A percentile compares a stretch with the other conserved stretches of the same genome.
These are phyloP conservation scores for Mechanitis mazaeus DNA, from an alignment of 2,888 invertebrate species.

Conservation along the genomic window DNA sequence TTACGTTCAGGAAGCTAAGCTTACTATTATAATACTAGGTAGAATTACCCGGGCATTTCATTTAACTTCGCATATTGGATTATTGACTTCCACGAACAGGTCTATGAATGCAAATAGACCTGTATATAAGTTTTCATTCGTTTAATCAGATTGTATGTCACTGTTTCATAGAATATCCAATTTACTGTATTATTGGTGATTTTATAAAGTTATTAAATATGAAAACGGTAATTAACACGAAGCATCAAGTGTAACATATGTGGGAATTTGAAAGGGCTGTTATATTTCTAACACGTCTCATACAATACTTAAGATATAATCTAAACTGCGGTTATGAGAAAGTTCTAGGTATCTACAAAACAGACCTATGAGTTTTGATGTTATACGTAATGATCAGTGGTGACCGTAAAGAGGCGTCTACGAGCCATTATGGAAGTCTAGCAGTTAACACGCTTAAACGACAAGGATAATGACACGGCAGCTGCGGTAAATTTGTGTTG, in stretches of 20 bases:
- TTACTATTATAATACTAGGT: slow-evolving; percentile 27
- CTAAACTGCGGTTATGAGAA: slow-evolving; percentile 14
- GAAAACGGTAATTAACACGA: not conserved
- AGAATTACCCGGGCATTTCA: slow-evolving; percentile 22
- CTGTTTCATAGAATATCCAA: too few species aligned
- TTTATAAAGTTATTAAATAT: too few species aligned
- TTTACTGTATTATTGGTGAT: too few species aligned
- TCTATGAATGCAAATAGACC: slow-evolving; percentile 11
- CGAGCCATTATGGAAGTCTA: slow-evolving; percentile 59
- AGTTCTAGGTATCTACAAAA: slow-evolving; percentile 27
- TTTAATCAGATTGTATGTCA: not conserved
- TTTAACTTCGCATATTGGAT: slow-evolving; percentile 18
- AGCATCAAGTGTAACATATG: not conserved
- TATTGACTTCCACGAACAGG: slow-evolving; percentile 16
- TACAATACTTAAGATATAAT: slow-evolving; percentile 1
- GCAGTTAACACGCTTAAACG: slow-evolving; percentile 70
- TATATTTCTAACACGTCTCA: not conserved
- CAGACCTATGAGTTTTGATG: slow-evolving; percentile 34
- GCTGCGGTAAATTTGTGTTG: slow-evolving; percentile 65
- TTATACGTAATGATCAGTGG: slow-evolving; percentile 53
- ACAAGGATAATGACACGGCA: slow-evolving; percentile 71
- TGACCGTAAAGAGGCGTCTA: slow-evolving; percentile 58
- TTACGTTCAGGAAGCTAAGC: slow-evolving; percentile 51
- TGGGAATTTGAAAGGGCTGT: slow-evolving; percentile 1
- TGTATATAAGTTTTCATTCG: not conserved